Evolutionary conservation across 2,888 invertebrate genomes (phyloP), one percentile per base, ranked within the genome.

Genomic region (Stenolophus ochropezus): DNA sequence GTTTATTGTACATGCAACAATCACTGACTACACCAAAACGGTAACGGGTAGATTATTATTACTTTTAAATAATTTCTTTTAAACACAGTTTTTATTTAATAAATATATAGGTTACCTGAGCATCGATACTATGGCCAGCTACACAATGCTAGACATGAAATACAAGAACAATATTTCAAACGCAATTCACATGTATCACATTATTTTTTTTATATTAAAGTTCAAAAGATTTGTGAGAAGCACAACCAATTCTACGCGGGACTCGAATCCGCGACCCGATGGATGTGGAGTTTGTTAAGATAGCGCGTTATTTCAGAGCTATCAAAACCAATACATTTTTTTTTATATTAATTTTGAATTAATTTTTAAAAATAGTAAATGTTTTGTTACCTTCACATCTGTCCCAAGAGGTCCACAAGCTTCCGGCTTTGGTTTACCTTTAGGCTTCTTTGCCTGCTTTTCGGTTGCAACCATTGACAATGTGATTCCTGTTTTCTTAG

Each of bases 361-460:
- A n/a, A n/a, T n/a, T n/a, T n/a, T n/a, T n/a, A n/a, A n/a, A n/a
- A 18, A 27, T 14, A 69, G 11, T 49, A 73, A 73, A 49, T 42
- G 6, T 27, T 18, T 58, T 77, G 88, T 88, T 88, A 92, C 92
- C 90, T 91, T 91, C 58, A 91, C 92, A 87, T 92, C 92, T 14
- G 91, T 92, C 85, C 92, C 92, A 82, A 91, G 89, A 47, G 91
- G 91, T 69, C 92, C 92, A 80, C 91, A 91, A 18, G 90, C 90
- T 86, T 91, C 91, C 69, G 89, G 88, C 84, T 90, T 90, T 82
- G 87, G 87, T 85, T 91, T 91, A 74, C 88, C 88, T 85, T 91
- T 91, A 14, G 88, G 86, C 84, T 88, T 89, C 87, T 90, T 87
- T 86, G 88, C 83, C 71, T 86, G 81, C 87, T 88, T 87, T 86